Evolutionary conservation across 2,888 invertebrate genomes (phyloP), one percentile per base, ranked within the genome.

Genomic region (Drosophila limbata): DNA sequence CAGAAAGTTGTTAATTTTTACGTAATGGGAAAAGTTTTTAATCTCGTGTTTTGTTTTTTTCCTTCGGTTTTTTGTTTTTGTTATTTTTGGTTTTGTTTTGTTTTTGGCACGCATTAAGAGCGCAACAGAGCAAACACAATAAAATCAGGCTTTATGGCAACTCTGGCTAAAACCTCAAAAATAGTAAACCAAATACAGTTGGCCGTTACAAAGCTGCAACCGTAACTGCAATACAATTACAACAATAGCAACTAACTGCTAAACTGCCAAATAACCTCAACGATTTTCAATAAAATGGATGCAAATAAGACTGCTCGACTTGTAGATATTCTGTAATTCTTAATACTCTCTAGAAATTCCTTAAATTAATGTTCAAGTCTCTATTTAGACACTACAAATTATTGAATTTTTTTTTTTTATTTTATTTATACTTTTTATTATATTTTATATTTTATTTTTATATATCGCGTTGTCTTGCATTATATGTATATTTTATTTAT

Each of bases 11-110:
- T 83, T 85, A 86, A 89, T 84, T 89, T 85, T 84, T 81, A 81
- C 75, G 81, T 85, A 85, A 85, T 85, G 89, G 88, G 89, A 85
- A 85, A 85, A 89, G 88, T 85, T 85, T 89, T 85, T 89, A 85
- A 85, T 87, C 85, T 89, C 73, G 65, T 67, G 65, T 73, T 61
- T 69, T 62, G 57, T 68, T 52, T 55, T 73, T 31, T 57, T 45
- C 28, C 28, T 42, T 17, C 33, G 13, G 0, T 44, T n/a, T 40
- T 17, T 35, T 48, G 19, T 39, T 15, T 15, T 13, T 50, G 51
- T 55, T 66, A 48, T 53, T 39, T 15, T 15, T 13, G 47, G 51
- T 55, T 66, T 51, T 53, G 50, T 52, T 63, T 50, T 60, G 55
- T 55, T 42, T 25, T 59, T 35, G 50, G 45, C 40, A 53, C 52